Conservation (phyloP, 2,888 invertebrate species). For the Macrostomum cliftonense region DNA sequence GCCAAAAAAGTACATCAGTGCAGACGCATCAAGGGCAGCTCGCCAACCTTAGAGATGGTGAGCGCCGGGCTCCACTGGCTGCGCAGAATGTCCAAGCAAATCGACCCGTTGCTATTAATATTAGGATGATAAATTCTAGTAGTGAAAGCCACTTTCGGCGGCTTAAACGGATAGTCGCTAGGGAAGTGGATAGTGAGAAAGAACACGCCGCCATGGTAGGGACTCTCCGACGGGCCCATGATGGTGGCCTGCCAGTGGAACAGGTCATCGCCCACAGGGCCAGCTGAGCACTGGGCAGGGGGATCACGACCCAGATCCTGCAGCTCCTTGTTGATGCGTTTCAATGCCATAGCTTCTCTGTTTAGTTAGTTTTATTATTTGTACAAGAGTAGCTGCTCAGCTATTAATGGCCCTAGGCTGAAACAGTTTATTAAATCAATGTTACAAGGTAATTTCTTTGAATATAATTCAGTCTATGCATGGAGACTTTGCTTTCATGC, state of each 20-base stretch:
- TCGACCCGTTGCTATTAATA: conserved; percentile 15
- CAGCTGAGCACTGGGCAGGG: conserved; percentile 99
- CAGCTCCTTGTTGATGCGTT: conserved; percentile 56
- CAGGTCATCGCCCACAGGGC: conserved; percentile 99
- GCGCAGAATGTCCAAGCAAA: conserved; percentile 15
- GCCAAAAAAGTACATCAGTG: too few relatives aligned
- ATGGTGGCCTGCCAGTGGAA: conserved; percentile 99
- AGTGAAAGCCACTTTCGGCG: conserved; percentile 55
- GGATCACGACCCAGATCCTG: conserved; percentile 99
- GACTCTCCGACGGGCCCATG: conserved; percentile 99
- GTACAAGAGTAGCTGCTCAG: too few relatives aligned
- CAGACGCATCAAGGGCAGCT: too few relatives aligned
- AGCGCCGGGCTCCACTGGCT: conserved; percentile 16
- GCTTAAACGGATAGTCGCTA: conserved; percentile 99
- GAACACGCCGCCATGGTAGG: conserved; percentile 98
- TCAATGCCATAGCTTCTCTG: too few relatives aligned
- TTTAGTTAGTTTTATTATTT: too few relatives aligned
- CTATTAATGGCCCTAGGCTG: too few relatives aligned
- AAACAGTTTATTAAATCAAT: too few relatives aligned
- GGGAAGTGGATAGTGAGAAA: conserved; percentile 99
- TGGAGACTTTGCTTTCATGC: too few relatives aligned
- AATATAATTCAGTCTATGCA: too few relatives aligned
- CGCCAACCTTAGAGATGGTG: conserved; percentile 14
- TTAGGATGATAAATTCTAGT: conserved; percentile 16
- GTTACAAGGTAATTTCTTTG: too few relatives aligned